Conservation (phyloP, 2,113 vertebrate species). For the Sander vitreus region DNA sequence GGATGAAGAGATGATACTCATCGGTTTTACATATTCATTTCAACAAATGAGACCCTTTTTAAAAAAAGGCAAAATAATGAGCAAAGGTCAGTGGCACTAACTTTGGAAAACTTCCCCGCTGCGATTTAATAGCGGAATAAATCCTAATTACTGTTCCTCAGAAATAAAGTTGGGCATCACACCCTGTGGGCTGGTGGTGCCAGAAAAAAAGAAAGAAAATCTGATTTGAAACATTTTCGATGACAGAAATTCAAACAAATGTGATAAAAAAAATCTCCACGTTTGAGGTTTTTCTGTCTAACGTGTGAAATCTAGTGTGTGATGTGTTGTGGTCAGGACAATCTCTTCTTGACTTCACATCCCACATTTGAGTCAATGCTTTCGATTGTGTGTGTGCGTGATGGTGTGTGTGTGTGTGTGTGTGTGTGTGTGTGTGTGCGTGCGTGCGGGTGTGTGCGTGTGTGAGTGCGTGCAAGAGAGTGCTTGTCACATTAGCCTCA, state of each 20-base stretch:
- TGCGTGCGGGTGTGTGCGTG: constrained; percentile 24
- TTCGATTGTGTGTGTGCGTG: constrained; percentile 19
- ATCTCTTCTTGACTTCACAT: constrained; percentile 4
- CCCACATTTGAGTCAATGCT: constrained; percentile 15
- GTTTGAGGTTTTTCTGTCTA: constrained; percentile 19
- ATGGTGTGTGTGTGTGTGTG: no score
- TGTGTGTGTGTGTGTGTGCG: background rate
- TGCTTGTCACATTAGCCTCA: constrained; percentile 41
- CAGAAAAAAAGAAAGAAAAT: background rate
- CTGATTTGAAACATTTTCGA: background rate
- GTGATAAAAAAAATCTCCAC: constrained; percentile 1
- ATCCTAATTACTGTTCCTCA: constrained; percentile 23
- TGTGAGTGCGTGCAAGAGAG: constrained; percentile 4
- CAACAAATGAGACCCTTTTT: constrained; percentile 12
- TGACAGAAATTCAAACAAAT: constrained; percentile 26
- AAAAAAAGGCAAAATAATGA: constrained; percentile 32
- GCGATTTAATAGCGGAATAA: constrained; percentile 31
- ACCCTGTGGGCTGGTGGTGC: background rate
- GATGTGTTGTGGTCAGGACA: constrained; percentile 13
- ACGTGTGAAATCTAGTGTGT: constrained; percentile 25
- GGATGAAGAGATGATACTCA: background rate
- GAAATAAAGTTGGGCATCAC: constrained; percentile 9
- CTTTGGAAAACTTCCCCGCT: constrained; percentile 20
- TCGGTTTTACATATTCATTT: constrained; percentile 25
- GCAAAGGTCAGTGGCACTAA: constrained; percentile 38